phyloP scores from a whole-genome alignment of 2,888 invertebrate genomes.

The Caenorhabditis plicata region DNA sequence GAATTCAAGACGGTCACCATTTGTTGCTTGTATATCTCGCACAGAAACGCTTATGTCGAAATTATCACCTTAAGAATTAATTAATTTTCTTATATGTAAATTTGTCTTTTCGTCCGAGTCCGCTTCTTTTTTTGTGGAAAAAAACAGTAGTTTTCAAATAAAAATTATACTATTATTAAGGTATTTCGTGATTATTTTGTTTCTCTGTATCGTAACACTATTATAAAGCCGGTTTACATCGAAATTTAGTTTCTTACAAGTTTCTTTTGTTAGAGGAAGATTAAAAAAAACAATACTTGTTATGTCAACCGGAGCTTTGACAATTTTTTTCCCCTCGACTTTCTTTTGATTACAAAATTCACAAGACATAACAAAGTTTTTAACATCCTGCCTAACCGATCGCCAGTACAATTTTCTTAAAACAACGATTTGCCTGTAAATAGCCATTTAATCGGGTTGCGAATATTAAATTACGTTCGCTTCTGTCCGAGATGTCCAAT shows the following conservation, averaged over 20 bases:
- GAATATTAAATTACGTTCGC: slow-evolving; percentile 31
- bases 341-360: slow-evolving; percentile 46
- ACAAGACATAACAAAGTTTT: slow-evolving; percentile 40
- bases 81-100: too few relatives aligned
- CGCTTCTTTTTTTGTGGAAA: too few relatives aligned
- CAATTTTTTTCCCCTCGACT: slow-evolving; percentile 43
- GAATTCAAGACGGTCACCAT: slow-evolving; percentile 22
- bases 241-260: too few relatives aligned
- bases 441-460: not conserved
- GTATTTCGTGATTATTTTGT: too few relatives aligned
- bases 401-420: slow-evolving; percentile 48
- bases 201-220: too few relatives aligned
- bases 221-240: too few relatives aligned
- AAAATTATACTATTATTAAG: too few relatives aligned
- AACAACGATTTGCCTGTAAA: slow-evolving; percentile 46
- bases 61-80: too few relatives aligned
- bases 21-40: slow-evolving; percentile 1
- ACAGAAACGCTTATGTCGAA: slow-evolving; percentile 38
- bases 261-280: too few relatives aligned
- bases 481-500: slow-evolving; percentile 54
- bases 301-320: slow-evolving; percentile 51
- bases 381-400: slow-evolving; percentile 48
- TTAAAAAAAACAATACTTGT: too few relatives aligned
- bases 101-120: too few relatives aligned
- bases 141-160: too few relatives aligned